Conservation (phyloP, 2,797 vertebrate genomes). For the Pseudochaenichthys georgianus region DNA sequence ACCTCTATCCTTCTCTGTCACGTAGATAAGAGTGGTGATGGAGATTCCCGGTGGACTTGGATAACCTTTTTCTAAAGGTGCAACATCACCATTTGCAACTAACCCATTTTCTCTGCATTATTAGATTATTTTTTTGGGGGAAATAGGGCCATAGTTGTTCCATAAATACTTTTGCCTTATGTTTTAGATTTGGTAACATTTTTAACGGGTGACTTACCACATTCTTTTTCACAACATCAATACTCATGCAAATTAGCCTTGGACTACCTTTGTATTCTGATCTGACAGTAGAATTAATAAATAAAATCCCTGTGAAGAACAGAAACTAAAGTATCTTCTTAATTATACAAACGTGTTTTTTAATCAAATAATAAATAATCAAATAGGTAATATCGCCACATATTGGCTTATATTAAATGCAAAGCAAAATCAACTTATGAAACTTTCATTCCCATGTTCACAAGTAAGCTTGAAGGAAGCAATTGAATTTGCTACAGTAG, state of each 20-base stretch:
- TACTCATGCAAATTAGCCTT: neutral
- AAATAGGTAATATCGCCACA: neutral
- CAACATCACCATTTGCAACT: constrained; percentile 1
- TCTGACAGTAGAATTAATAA: neutral
- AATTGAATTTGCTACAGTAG: too few relatives aligned
- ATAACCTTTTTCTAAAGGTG: constrained; percentile 56
- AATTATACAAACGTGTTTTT: neutral
- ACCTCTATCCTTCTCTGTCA: constrained; percentile 63
- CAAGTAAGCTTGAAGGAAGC: too few relatives aligned
- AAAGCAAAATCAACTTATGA: neutral
- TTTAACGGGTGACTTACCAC: neutral
- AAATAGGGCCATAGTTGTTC: neutral
- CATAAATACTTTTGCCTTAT: neutral
- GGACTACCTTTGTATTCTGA: neutral
- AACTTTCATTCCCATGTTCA: neutral
- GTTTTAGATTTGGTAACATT: neutral
- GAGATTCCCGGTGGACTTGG: constrained; percentile 45
- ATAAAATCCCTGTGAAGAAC: neutral
- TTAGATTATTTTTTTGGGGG: neutral
- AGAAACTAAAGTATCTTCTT: neutral
- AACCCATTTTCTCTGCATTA: neutral
- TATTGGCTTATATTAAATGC: neutral
- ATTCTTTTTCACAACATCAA: neutral
- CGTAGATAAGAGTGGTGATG: constrained; percentile 66
- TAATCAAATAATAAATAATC: neutral